phyloP scores from a whole-genome alignment of 2,797 vertebrate genomes.

The Morus bassanus region DNA sequence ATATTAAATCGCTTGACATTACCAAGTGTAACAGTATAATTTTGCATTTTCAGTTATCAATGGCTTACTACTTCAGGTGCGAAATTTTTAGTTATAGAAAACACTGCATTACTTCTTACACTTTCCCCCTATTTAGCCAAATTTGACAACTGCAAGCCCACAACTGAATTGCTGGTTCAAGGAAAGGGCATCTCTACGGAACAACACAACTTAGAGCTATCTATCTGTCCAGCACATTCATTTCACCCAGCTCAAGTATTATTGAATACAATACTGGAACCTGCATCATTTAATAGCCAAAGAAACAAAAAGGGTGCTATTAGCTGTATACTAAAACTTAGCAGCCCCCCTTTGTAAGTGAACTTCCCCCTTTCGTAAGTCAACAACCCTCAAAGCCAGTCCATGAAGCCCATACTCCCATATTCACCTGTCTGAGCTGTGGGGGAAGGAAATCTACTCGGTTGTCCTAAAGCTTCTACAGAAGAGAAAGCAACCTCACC shows the following conservation, averaged over 20 bases:
- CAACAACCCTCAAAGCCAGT: neutral
- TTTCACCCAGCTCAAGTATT: neutral
- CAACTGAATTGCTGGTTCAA: neutral
- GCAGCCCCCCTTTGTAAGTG: neutral
- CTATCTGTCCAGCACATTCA: neutral
- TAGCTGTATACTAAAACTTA: neutral
- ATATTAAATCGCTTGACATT: slow-evolving; percentile 2
- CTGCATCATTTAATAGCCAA: neutral
- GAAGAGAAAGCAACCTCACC: neutral
- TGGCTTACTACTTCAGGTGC: neutral
- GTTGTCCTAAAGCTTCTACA: neutral
- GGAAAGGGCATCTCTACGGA: neutral
- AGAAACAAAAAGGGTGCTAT: neutral
- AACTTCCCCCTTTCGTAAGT: neutral
- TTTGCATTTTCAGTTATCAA: slow-evolving; percentile 1
- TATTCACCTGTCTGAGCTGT: neutral
- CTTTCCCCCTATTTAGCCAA: neutral
- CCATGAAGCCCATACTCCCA: neutral
- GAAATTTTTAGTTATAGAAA: neutral
- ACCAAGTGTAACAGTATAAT: neutral
- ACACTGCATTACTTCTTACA: neutral
- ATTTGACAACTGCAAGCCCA: neutral
- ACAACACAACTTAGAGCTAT: neutral
- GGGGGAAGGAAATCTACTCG: neutral
- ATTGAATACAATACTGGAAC: neutral